Base-by-base conservation (phyloP, 2,888 invertebrate genomes). In the Cataglyphis rosenhaueri region DNA sequence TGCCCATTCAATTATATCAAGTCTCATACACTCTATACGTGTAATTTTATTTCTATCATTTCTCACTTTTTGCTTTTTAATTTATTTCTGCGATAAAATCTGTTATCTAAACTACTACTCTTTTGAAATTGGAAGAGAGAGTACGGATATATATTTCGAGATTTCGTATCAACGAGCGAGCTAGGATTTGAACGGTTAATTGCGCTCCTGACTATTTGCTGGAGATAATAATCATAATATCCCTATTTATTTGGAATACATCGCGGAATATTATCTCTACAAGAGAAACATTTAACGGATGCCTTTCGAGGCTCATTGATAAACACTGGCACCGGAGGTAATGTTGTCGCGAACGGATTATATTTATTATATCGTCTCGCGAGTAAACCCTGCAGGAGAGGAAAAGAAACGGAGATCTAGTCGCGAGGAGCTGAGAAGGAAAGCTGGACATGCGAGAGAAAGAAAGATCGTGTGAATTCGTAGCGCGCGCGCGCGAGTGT, bases 331-430 rank as follows among this genome's bases (percentile, higher is more conserved):
- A 44, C 38, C 25, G 8, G 29, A 41, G 38, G 29, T 68, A 41
- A 57, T 55, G 32, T 44, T 44, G 48, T 59, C 64, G 66, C 59
- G 57, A 21, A 32, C 41, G 48, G n/a, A n/a, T n/a, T n/a, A n/a
- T n/a, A n/a, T n/a, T n/a, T n/a, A 85, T 89, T 83, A 81, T 84
- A 52, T 65, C 76, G 65, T 82, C 81, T 68, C 65, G 78, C 70
- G 81, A 79, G 82, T 76, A 62, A 81, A 75, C 1, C 29, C n/a
- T 29, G 74, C 38, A 15, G 57, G 25, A 62, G 10, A 74, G 29
- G 4, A 9, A 57, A 62, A 68, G 4, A 12, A 29, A 15, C n/a
- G n/a, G 41, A 29, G n/a, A 15, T n/a, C 21, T 38, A 18, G 8
- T n/a, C 59, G 44, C 38, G 64, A 65, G 18, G 29, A n/a, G 5